Percentiles rank a stretch among this genome's conserved stretches.
These are phyloP conservation scores for Dromas ardeola DNA, from an alignment of 2,113 vertebrate species.

Conservation along the genomic window DNA sequence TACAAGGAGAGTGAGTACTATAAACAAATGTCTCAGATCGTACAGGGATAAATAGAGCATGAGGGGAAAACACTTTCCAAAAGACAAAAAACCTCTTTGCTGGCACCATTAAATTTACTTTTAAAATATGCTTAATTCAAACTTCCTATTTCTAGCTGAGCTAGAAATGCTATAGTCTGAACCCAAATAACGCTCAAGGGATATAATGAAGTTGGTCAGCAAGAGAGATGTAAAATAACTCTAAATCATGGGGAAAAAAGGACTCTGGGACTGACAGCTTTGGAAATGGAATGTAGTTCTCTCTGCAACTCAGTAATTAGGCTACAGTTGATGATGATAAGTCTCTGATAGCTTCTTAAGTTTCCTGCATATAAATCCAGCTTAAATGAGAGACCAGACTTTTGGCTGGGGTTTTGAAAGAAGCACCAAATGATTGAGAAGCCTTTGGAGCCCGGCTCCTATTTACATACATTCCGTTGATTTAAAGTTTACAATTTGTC, in stretches of 20 bases:
- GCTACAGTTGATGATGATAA: not conserved
- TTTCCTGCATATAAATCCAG: not conserved
- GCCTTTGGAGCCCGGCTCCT: not conserved
- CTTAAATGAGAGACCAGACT: not conserved
- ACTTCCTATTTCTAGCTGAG: not conserved
- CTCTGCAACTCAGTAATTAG: not conserved
- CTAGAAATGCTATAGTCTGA: not conserved
- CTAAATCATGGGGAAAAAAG: not conserved
- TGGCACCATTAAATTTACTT: not conserved
- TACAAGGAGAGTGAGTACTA: not conserved
- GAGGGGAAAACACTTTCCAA: not conserved
- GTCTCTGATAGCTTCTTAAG: not conserved
- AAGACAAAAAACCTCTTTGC: not conserved
- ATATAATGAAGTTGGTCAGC: not conserved
- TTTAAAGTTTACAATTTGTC: not conserved
- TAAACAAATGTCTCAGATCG: not conserved
- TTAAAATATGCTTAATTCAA: not conserved
- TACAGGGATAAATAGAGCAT: not conserved
- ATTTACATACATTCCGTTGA: not conserved
- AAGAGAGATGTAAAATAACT: not conserved
- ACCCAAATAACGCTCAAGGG: not conserved
- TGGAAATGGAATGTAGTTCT: not conserved
- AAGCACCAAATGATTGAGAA: not conserved
- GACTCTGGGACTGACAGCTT: not conserved
- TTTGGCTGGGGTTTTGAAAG: not conserved